Percentiles rank a stretch among this genome's conserved stretches.
These are phyloP conservation scores for Deroptyus accipitrinus DNA, from an alignment of 2,113 vertebrate species.

Conservation along the genomic window DNA sequence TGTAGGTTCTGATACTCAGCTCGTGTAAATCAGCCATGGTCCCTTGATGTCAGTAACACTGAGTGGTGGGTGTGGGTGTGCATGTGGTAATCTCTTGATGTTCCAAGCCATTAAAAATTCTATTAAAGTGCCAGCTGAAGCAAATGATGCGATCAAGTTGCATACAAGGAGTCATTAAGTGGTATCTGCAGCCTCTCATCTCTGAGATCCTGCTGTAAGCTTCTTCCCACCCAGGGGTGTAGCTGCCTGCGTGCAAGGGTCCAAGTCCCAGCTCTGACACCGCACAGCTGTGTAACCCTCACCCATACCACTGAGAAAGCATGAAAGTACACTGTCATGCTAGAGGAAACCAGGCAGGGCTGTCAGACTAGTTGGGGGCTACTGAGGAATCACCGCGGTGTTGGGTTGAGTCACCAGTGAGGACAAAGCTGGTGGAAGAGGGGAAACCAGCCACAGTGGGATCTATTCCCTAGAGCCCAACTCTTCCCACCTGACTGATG, in stretches of 20 bases:
- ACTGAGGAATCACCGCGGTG: fast-evolving
- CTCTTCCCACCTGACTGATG: neutral
- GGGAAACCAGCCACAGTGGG: fast-evolving
- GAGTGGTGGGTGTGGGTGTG: neutral
- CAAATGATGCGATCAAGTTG: neutral
- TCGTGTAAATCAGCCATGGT: fast-evolving
- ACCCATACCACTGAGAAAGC: neutral
- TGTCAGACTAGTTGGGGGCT: neutral
- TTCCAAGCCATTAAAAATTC: neutral
- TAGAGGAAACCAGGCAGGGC: neutral
- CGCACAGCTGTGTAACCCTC: neutral
- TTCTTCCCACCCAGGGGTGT: neutral
- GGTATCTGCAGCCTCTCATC: neutral
- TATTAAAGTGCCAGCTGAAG: neutral
- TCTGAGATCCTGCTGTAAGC: neutral
- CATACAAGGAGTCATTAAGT: neutral
- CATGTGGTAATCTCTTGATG: neutral
- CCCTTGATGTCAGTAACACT: neutral
- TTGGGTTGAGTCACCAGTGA: neutral
- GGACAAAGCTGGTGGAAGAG: neutral
- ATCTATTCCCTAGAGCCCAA: fast-evolving
- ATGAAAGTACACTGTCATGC: neutral
- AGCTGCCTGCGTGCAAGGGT: neutral
- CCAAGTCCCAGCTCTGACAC: neutral
- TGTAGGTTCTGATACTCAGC: neutral